Evolutionary conservation across 2,888 invertebrate species (phyloP).

Genomic region (Eupithecia insigniata): DNA sequence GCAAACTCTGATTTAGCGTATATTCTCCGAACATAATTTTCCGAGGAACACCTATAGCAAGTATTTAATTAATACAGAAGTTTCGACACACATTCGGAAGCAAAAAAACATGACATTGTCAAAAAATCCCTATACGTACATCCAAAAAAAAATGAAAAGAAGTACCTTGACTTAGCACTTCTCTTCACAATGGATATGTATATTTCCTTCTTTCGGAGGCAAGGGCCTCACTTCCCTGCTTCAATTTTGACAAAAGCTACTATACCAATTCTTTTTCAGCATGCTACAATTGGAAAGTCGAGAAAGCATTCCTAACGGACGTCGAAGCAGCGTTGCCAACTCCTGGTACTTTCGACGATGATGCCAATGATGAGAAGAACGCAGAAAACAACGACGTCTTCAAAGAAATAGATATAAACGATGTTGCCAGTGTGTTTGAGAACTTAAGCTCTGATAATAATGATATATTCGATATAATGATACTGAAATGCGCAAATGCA

Average conservation of each 20-base stretch:
- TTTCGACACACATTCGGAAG: no score
- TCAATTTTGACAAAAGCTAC: not conserved
- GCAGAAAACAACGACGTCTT: not conserved
- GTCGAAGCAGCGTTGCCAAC: constrained; percentile 85
- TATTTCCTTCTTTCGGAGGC: no score
- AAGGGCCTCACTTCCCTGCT: not conserved
- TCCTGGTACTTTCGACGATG: constrained; percentile 72
- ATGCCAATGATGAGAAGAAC: constrained; percentile 47
- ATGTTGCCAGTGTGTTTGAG: constrained; percentile 13
- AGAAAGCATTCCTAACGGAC: constrained; percentile 95
- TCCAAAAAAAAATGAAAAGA: no score
- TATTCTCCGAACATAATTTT: no score
- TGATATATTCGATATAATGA: constrained; percentile 26
- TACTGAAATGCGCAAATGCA: constrained; percentile 6
- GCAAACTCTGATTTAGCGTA: no score
- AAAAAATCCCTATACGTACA: no score
- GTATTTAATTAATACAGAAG: no score
- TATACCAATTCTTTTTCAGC: constrained; percentile 61
- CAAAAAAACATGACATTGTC: no score
- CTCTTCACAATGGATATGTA: no score
- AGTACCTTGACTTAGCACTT: no score
- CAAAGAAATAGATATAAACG: constrained; percentile 5
- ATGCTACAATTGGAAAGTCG: constrained; percentile 95
- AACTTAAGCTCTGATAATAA: constrained; percentile 8
- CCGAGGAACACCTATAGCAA: no score